These are phyloP conservation scores for Prionailurus bengalensis DNA, from an alignment of 2,113 vertebrate species.

Conservation along the genomic window DNA sequence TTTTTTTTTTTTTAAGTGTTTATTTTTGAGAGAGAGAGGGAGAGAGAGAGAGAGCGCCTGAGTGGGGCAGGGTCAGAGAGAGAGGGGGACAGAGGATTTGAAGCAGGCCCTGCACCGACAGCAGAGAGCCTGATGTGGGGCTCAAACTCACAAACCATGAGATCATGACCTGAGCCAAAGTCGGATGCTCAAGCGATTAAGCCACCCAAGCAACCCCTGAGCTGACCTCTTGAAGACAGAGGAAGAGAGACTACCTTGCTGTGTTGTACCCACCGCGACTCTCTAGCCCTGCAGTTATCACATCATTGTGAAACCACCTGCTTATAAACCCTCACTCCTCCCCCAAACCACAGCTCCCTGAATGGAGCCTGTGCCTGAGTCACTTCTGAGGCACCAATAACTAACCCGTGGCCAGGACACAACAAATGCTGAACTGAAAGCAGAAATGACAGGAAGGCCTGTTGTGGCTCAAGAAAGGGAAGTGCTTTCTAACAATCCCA, in stretches of 20 bases:
- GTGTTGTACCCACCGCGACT: not conserved
- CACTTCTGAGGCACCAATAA: conserved; percentile 20
- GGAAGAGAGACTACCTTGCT: not conserved
- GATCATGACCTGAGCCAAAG: no score
- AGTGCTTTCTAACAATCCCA: conserved; percentile 65
- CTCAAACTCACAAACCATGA: no score
- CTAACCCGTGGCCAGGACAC: not conserved
- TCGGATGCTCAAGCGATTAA: no score
- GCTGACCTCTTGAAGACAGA: conserved; percentile 33
- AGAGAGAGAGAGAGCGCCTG: no score
- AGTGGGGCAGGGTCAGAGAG: no score
- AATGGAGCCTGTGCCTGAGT: not conserved
- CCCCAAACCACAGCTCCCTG: conserved; percentile 39
- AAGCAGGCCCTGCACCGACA: no score
- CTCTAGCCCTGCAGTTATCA: not conserved
- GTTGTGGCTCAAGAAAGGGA: conserved; percentile 37
- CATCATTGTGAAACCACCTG: conserved; percentile 42
- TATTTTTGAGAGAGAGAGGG: no score
- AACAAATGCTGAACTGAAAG: conserved; percentile 52
- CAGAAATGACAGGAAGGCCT: not conserved
- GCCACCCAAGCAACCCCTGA: not conserved
- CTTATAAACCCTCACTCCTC: not conserved
- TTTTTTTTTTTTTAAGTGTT: not conserved
- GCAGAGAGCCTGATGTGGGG: no score
- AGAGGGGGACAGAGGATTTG: no score